phyloP scores from a whole-genome alignment of 1,140 invertebrate species.

The Araneus ventricosus region DNA sequence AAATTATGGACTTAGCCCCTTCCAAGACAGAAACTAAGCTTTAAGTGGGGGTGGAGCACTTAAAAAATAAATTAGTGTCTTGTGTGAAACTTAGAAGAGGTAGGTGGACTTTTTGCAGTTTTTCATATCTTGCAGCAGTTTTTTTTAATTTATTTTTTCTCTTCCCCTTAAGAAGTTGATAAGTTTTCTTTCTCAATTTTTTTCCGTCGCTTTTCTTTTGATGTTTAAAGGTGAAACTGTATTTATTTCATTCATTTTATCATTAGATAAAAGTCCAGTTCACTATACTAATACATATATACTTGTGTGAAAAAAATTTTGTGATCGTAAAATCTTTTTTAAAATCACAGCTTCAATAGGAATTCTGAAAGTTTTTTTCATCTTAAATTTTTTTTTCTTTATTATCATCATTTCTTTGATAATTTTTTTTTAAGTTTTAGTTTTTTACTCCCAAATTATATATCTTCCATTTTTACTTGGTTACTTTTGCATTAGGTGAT shows the following conservation, averaged over 20 bases:
- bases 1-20: conserved; percentile 42
- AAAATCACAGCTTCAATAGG: too few relatives aligned
- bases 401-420: too few relatives aligned
- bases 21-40: conserved; percentile 9
- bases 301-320: too few relatives aligned
- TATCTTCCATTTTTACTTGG: too few relatives aligned
- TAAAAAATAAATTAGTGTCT: conserved; percentile 35
- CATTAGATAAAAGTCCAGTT: not conserved
- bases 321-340: too few relatives aligned
- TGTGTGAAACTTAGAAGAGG: not conserved
- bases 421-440: too few relatives aligned
- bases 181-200: not conserved
- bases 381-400: too few relatives aligned
- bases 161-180: not conserved
- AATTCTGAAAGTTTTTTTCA: too few relatives aligned
- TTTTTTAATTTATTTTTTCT: not conserved
- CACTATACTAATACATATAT: too few relatives aligned
- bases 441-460: too few relatives aligned
- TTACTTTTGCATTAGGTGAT: too few relatives aligned
- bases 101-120: conserved; percentile 8
- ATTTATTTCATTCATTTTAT: not conserved
- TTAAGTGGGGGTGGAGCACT: conserved; percentile 22
- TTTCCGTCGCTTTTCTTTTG: not conserved
- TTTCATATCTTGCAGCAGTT: not conserved
- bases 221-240: not conserved